Conservation (phyloP, 2,797 vertebrate species). For the Propithecus deckenii region DNA sequence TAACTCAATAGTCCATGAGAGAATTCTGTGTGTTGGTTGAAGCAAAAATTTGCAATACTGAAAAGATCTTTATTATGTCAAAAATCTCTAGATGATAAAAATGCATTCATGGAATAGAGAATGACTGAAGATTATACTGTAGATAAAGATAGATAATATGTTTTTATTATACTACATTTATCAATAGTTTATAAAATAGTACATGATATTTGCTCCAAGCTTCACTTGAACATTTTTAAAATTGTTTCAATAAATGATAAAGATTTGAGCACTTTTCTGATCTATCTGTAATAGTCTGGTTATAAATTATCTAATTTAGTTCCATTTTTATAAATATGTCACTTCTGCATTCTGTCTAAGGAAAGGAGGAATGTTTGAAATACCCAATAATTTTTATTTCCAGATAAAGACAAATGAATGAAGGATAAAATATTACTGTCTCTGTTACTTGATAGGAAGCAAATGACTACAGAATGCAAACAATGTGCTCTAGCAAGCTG, state of each 20-base stretch:
- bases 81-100: neutral
- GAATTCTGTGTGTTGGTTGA: neutral
- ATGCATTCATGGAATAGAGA: neutral
- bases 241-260: neutral
- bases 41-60: neutral
- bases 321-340: neutral
- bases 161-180: neutral
- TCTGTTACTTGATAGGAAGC: neutral
- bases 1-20: neutral
- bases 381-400: neutral
- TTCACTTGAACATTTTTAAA: neutral
- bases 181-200: neutral
- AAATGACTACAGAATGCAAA: slow-evolving; percentile 14
- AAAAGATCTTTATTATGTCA: neutral
- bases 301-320: neutral
- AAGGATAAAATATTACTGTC: neutral
- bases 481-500: neutral
- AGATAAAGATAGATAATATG: slow-evolving; percentile 1
- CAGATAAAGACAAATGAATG: slow-evolving; percentile 32
- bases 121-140: neutral
- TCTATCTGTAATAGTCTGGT: neutral
- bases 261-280: neutral
- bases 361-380: neutral
- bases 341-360: slow-evolving; percentile 8
- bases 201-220: neutral